These are phyloP conservation scores for Mixornis gularis DNA, from an alignment of 2,113 vertebrate species.

Conservation along the genomic window DNA sequence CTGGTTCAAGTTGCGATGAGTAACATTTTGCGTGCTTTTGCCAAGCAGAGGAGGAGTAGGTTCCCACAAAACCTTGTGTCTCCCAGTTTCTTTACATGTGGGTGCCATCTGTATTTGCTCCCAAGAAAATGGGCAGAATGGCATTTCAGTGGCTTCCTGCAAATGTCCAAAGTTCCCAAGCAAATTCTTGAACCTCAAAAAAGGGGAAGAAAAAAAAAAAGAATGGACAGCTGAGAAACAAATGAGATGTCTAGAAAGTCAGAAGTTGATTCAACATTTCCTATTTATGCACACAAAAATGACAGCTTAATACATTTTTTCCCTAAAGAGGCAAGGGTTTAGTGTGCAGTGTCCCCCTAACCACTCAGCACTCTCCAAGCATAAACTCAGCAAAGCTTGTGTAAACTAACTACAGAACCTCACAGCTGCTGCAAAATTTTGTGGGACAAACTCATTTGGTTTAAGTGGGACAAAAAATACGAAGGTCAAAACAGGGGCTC, in stretches of 20 bases:
- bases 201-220: not conserved
- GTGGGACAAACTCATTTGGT: slow-evolving; percentile 21
- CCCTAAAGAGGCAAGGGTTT: slow-evolving; percentile 48
- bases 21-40: not conserved
- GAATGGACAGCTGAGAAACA: not conserved
- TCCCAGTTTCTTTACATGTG: not conserved
- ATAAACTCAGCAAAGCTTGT: slow-evolving; percentile 56
- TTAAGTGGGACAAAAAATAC: slow-evolving; percentile 13
- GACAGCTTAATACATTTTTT: slow-evolving; percentile 47
- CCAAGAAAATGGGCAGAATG: not conserved
- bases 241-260: slow-evolving; percentile 36
- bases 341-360: not conserved
- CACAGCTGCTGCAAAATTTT: slow-evolving; percentile 46
- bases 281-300: slow-evolving; percentile 54
- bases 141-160: slow-evolving; percentile 24
- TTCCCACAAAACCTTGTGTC: not conserved
- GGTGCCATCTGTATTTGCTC: not conserved
- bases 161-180: not conserved
- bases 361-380: slow-evolving; percentile 37
- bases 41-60: not conserved
- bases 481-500: slow-evolving; percentile 9
- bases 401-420: slow-evolving; percentile 58
- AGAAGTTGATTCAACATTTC: slow-evolving; percentile 51
- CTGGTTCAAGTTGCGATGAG: not conserved
- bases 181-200: not conserved